Conservation (phyloP, 2,888 invertebrate species). For the Zaprionus obscuricornis region DNA sequence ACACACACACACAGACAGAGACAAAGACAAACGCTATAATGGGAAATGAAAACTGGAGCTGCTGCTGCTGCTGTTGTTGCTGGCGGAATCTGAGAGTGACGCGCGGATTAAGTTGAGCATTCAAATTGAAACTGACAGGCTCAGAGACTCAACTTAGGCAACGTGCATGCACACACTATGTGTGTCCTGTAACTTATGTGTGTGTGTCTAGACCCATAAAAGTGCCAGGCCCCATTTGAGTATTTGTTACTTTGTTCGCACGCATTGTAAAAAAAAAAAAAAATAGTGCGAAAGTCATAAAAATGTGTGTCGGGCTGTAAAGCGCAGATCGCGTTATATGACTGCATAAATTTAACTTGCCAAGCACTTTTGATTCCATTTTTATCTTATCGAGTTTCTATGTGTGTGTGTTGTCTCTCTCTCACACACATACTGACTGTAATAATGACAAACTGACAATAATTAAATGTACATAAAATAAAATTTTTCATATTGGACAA, state of each 20-base stretch:
- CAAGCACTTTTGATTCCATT: constrained; percentile 27
- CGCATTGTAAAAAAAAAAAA: constrained; percentile 49
- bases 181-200: too few relatives aligned
- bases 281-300: constrained; percentile 68
- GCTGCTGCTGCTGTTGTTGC: background rate
- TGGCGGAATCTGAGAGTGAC: constrained; percentile 42
- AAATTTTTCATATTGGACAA: constrained; percentile 32
- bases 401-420: too few relatives aligned
- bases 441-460: constrained; percentile 44
- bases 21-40: constrained; percentile 14
- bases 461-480: constrained; percentile 59
- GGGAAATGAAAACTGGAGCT: constrained; percentile 34
- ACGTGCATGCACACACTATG: constrained; percentile 32
- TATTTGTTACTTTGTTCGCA: constrained; percentile 70
- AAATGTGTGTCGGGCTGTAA: constrained; percentile 31
- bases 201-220: constrained; percentile 40
- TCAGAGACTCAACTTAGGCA: constrained; percentile 19
- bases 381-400: constrained; percentile 36
- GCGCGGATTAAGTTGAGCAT: constrained; percentile 76
- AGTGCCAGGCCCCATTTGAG: constrained; percentile 47
- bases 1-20: constrained; percentile 35
- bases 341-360: constrained; percentile 48
- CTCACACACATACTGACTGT: constrained; percentile 8
- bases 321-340: constrained; percentile 51
- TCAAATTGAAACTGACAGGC: constrained; percentile 77